phyloP scores from a whole-genome alignment of 2,888 invertebrate genomes.

The Balanococcus diminutus region DNA sequence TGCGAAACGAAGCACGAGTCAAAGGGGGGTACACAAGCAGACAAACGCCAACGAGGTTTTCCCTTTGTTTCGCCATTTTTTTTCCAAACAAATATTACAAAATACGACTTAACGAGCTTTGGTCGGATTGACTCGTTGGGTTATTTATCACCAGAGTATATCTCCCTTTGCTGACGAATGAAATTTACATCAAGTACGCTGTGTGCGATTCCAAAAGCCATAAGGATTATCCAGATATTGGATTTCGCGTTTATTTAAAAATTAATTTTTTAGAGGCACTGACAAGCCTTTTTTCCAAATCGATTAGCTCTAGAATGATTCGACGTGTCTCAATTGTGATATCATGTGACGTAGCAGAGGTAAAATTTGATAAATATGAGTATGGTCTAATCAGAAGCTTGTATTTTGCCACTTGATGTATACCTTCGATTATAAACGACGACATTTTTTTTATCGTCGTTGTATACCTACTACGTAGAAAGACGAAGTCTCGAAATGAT shows the following conservation, averaged over 20 bases:
- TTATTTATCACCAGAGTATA: not conserved
- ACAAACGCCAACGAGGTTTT: not conserved
- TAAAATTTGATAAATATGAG: too few species aligned
- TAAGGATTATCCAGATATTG: not conserved
- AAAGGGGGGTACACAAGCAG: not conserved
- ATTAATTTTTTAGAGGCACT: not conserved
- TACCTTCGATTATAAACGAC: slow-evolving; percentile 9
- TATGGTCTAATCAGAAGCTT: too few species aligned
- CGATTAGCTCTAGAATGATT: too few species aligned
- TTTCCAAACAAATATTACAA: not conserved
- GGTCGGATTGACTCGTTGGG: not conserved
- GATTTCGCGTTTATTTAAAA: not conserved
- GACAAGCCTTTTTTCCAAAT: too few species aligned
- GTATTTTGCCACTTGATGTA: slow-evolving; percentile 9
- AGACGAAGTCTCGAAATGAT: not conserved
- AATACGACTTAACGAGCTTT: slow-evolving; percentile 26
- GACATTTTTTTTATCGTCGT: not conserved
- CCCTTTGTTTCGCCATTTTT: not conserved
- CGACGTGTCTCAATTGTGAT: too few species aligned
- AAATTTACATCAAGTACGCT: not conserved
- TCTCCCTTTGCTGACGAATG: not conserved
- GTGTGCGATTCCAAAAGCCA: not conserved
- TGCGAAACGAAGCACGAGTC: not conserved
- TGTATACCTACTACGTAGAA: not conserved
- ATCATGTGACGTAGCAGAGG: too few species aligned